Conservation (phyloP, 2,113 vertebrate genomes). For the Prietella phreatophila region DNA sequence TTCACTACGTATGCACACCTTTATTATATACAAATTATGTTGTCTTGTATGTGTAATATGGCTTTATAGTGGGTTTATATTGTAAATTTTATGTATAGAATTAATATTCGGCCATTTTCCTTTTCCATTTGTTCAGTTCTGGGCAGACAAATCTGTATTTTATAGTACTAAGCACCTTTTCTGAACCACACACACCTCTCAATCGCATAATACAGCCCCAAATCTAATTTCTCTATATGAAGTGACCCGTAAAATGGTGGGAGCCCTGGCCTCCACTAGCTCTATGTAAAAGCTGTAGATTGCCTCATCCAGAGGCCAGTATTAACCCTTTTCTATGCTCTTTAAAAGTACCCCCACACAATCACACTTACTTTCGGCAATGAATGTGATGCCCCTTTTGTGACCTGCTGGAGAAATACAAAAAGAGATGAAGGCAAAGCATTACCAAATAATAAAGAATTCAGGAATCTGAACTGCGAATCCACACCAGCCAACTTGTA, state of each 20-base stretch:
- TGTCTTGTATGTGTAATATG: not conserved
- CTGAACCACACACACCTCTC: not conserved
- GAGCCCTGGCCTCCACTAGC: slow-evolving; percentile 60
- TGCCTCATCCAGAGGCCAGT: slow-evolving; percentile 65
- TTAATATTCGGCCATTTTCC: not conserved
- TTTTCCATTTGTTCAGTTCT: not conserved
- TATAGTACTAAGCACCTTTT: not conserved
- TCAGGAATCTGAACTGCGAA: not conserved
- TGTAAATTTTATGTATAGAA: not conserved
- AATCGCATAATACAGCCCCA: slow-evolving; percentile 61
- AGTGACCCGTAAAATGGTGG: slow-evolving; percentile 74
- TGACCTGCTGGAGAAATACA: slow-evolving; percentile 42
- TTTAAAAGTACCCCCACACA: slow-evolving; percentile 49
- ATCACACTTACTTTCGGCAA: slow-evolving; percentile 37
- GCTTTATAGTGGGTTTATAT: not conserved
- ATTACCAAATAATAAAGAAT: slow-evolving; percentile 43
- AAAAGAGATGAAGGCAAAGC: slow-evolving; percentile 33
- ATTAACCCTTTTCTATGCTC: slow-evolving; percentile 62
- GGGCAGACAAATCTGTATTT: not conserved
- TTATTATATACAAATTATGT: not conserved
- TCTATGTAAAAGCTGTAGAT: slow-evolving; percentile 68
- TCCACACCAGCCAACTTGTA: not conserved
- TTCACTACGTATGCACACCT: not conserved
- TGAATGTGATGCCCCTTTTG: slow-evolving; percentile 25
- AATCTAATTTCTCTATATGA: slow-evolving; percentile 72